Evolutionary conservation across 2,888 invertebrate species (phyloP), one percentile per base, ranked within the genome.

Genomic region (Cephus runcator): DNA sequence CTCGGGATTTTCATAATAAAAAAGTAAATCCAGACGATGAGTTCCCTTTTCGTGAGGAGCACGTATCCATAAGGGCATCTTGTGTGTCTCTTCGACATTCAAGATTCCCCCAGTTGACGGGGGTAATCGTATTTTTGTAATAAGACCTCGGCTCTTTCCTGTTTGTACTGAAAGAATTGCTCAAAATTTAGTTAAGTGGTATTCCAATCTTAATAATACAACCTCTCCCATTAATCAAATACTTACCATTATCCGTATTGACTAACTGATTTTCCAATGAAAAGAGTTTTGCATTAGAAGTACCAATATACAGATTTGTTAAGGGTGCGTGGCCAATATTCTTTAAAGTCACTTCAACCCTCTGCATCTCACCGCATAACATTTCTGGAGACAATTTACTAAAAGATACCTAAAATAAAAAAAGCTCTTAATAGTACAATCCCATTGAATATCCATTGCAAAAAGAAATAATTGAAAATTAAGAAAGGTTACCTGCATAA

Each of bases 281-380:
- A 86, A 95, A 92, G 81, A 96, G 93, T 85, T 95, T 94, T 0
- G 96, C 96, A 84, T 94, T 94, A 0, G 95, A 95, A 12, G 96
- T 95, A 0, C 95, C 95, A 79, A 97, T 90, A 83, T 93, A 92
- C 78, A 96, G 91, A 84, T 94, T 94, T 75, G 92, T 93, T 89
- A 96, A 92, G 34, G 94, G 93, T 31, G 94, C 93, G 81, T 94
- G 93, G 15, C 96, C 96, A 40, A 94, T 94, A 87, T 96, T 96
- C 71, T 93, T 93, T 77, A 97, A 92, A 84, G 95, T 94, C 31
- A 97, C 93, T 76, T 94, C 93, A 23, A 96, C 92, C 76, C 93
- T 93, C 84, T 95, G 94, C 83, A 97, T 93, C 92, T 97, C 96
- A 6, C 96, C 96, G 86, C 95, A 94, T 76, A 97, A 92, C 89